Base-by-base conservation (phyloP, 1,140 invertebrate genomes). In the Magallana angulata region DNA sequence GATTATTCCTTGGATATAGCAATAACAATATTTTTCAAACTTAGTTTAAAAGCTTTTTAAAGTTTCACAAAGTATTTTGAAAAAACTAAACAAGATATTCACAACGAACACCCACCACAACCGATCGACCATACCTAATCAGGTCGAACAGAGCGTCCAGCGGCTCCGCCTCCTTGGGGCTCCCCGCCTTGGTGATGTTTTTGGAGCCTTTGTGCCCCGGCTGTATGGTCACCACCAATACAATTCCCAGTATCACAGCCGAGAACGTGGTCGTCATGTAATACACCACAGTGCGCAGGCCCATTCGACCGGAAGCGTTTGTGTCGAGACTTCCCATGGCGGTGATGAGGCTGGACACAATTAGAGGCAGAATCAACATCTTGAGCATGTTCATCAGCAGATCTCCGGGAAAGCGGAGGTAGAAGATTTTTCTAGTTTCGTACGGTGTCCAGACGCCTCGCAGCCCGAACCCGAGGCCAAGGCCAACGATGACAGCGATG, bases 131-230 rank as follows among this genome's bases (percentile, higher is more conserved):
- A 48, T 24, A 98, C 98, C 98, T 96, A 91, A 98, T 96, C 90
- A 99, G 96, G 96, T 99, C 98, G 93, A 99, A 96, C 7, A 99
- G 94, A 2, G 98, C 98, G 93, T 99, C 98, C 3, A 92, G 56
- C 1, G 91, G 89, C 8, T 91, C 89, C 30, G 88, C 85, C n/a
- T 91, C 82, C 57, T 91, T 91, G 48, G 89, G 64, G 12, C 59
- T 59, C 1, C 91, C 92, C 0, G 87, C 58, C 56, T 89, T 90
- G 4, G 85, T 36, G 6, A 93, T 91, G 82, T n/a, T 84, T 85
- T 76, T 76, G 24, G 82, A 89, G 2, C 88, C 88, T 30, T 86
- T 85, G 36, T 89, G 48, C 3, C 94, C 94, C 11, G 94, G 94
- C 59, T 92, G 82, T 59, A 94, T 94, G n/a, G 91, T 36, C 59